These are phyloP conservation scores for Resseliella maxima DNA, from an alignment of 2,888 invertebrate species.

Conservation along the genomic window DNA sequence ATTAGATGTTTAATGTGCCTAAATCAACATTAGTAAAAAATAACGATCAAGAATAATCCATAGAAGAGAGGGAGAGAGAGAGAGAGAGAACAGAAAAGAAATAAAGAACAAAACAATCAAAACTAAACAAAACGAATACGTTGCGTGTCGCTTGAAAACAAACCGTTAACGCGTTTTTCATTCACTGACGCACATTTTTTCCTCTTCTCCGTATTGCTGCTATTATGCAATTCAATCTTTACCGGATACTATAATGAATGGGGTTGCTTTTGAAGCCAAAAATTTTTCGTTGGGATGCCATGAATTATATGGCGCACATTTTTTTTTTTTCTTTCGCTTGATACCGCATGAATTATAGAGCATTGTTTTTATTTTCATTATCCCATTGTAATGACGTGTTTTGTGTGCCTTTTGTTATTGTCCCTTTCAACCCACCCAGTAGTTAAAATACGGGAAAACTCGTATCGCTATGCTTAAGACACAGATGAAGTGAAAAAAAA, in stretches of 20 bases:
- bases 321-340: not conserved
- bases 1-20: conserved; percentile 21
- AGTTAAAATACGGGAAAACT: not conserved
- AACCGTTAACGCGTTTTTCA: not conserved
- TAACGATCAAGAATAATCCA: not conserved
- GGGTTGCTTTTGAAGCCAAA: not conserved
- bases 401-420: not conserved
- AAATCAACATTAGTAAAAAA: not conserved
- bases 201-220: not conserved
- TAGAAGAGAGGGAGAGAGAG: not conserved
- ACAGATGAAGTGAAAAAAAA: not conserved
- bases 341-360: conserved; percentile 21
- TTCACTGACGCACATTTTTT: not conserved
- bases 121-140: not conserved
- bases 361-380: conserved; percentile 34
- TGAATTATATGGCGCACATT: not conserved
- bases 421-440: not conserved
- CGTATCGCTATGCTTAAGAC: not conserved
- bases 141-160: not conserved
- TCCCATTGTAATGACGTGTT: conserved; percentile 47
- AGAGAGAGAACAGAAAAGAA: not conserved
- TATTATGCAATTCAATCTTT: not conserved
- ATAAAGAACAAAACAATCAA: not conserved
- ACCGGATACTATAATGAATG: not conserved
- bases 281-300: not conserved